Percentiles rank a stretch among this genome's conserved stretches.
Conservation (phyloP, 2,888 invertebrate species). For the Augiades crinisus region DNA sequence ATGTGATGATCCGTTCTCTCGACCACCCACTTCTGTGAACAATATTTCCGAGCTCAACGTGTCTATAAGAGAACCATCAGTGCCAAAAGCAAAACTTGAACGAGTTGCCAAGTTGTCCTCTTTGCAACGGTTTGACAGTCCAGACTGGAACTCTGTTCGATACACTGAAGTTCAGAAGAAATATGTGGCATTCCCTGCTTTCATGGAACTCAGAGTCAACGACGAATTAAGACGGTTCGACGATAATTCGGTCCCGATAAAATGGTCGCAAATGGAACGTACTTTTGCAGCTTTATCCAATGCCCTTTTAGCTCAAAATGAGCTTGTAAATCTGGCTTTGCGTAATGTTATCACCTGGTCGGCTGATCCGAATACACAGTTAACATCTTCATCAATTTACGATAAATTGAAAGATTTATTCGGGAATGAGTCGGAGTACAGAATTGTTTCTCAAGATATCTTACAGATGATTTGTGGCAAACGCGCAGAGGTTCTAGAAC, state of each 20-base stretch:
- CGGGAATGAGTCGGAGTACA: constrained; percentile 22
- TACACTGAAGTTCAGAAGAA: constrained; percentile 29
- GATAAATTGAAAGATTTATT: constrained; percentile 27
- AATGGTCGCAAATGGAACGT: constrained; percentile 28
- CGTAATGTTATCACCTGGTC: constrained; percentile 25
- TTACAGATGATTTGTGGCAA: no score
- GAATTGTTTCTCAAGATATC: constrained; percentile 26
- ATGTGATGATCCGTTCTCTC: no score
- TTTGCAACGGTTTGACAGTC: constrained; percentile 23
- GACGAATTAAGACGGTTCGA: no score
- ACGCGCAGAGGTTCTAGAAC: constrained; percentile 3
- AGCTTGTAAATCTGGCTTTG: constrained; percentile 21
- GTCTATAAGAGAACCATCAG: no score
- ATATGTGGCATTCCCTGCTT: constrained; percentile 28
- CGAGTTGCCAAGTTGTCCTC: no score
- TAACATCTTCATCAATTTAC: constrained; percentile 17
- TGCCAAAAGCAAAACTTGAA: no score
- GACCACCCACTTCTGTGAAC: no score
- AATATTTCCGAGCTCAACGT: no score
- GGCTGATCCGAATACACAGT: neutral
- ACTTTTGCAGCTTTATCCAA: constrained; percentile 32
- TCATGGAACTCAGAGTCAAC: constrained; percentile 29
- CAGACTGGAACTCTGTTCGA: constrained; percentile 28
- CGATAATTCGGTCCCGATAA: neutral
- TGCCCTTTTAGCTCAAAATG: constrained; percentile 30